Conservation (phyloP, 2,888 invertebrate genomes). For the Alitta virens region DNA sequence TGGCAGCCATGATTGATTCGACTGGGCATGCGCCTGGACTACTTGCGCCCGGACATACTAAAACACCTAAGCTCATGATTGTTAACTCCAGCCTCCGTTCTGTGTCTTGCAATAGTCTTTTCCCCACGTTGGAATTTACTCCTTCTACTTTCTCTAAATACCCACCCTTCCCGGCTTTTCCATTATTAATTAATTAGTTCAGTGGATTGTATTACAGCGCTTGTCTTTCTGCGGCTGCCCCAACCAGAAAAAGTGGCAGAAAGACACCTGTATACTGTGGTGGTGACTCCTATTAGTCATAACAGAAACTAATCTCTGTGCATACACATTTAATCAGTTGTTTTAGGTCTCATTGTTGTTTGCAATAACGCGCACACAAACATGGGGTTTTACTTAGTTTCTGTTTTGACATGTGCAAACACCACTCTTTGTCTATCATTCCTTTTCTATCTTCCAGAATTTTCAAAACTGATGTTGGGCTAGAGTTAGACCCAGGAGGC, state of each 20-base stretch:
- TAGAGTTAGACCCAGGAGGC: constrained; percentile 11
- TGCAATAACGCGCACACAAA: not conserved
- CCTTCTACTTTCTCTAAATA: not conserved
- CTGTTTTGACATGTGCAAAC: constrained; percentile 8
- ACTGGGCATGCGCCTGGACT: no score
- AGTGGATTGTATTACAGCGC: not conserved
- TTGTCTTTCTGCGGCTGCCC: not conserved
- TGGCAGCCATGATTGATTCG: no score
- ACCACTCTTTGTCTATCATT: constrained; percentile 8
- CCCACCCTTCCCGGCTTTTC: not conserved
- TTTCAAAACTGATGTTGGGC: constrained; percentile 20
- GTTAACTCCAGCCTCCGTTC: not conserved
- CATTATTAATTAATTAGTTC: not conserved
- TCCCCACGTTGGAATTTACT: not conserved
- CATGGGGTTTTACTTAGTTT: constrained; percentile 10
- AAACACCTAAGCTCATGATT: not conserved
- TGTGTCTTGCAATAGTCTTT: constrained; percentile 1
- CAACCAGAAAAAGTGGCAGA: constrained; percentile 5
- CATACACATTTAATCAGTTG: not conserved
- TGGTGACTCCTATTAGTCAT: constrained; percentile 13
- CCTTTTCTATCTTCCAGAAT: constrained; percentile 17
- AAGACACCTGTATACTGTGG: constrained; percentile 11
- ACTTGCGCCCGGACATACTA: no score
- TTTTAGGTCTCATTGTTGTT: not conserved
- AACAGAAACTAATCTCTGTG: constrained; percentile 15